Base-by-base conservation (phyloP, 2,888 invertebrate species). In the Scaptomyza reducta region DNA sequence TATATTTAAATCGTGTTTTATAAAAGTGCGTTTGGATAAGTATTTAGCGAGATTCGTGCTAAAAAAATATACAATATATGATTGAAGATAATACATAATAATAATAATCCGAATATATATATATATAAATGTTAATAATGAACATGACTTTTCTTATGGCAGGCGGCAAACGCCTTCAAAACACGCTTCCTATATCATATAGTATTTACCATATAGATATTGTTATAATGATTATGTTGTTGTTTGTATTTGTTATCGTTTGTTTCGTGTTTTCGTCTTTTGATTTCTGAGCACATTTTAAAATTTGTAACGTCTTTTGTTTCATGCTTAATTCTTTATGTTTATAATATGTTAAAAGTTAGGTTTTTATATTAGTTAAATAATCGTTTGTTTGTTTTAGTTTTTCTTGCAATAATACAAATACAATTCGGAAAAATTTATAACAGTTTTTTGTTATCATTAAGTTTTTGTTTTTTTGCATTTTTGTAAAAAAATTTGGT, bases 401-500 rank as follows among this genome's bases (percentile, higher is more conserved):
- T 4, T 22, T 41, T 18, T 54, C 25, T 54, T 42, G 41, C 54
- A 11, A 13, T 57, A 56, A 64, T 61, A 44, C 29, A 51, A 59
- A 50, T 59, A 78, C 67, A 68, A 59, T 69, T 69, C 59, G 45
- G 38, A 47, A 74, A 75, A 75, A 13, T 49, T 50, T 9, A 50
- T 60, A 47, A 56, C 41, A 46, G 29, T 55, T 33, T 33, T 54
- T 55, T 14, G 10, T 29, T 65, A 61, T 57, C 27, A 35, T 69
- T 66, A 69, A 80, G 47, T 10, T 44, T 51, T 51, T 35, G 18
- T 22, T 18, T 46, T 46, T 11, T 14, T 72, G 56, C 60, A 40
- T 14, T 13, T 75, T 63, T 66, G 57, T 74, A 79, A 77, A 87
- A 87, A 76, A 88, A 89, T 89, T 89, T 89, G 89, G 90, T 88